Conservation (phyloP, 2,797 vertebrate species). For the Thunnus albacares region DNA sequence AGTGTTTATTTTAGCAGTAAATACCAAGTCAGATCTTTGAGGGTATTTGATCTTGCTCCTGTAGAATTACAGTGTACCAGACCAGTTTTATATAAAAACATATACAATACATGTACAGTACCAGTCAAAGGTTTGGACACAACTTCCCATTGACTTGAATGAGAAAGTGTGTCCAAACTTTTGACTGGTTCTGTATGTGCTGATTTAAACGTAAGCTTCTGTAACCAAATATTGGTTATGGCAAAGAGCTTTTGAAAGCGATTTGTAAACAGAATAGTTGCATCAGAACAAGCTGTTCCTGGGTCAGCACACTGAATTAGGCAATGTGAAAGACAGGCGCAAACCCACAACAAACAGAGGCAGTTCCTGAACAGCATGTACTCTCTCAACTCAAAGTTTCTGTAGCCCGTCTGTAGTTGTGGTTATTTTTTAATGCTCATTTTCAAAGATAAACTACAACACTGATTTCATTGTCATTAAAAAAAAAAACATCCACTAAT, state of each 20-base stretch:
- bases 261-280: slow-evolving; percentile 37
- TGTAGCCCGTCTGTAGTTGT: background rate
- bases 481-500: background rate
- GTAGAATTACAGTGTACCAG: background rate
- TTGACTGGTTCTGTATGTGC: background rate
- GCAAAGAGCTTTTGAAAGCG: slow-evolving; percentile 16
- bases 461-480: background rate
- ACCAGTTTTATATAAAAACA: background rate
- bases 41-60: background rate
- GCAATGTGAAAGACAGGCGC: slow-evolving; percentile 25
- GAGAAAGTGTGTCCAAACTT: no score
- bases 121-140: background rate
- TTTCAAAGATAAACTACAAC: background rate
- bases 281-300: slow-evolving; percentile 40
- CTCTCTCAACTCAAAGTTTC: slow-evolving; percentile 24
- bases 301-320: slow-evolving; percentile 36
- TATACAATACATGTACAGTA: background rate
- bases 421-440: slow-evolving; percentile 3
- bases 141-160: background rate
- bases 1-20: background rate
- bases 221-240: slow-evolving; percentile 10
- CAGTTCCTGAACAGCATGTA: slow-evolving; percentile 37
- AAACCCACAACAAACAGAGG: slow-evolving; percentile 38
- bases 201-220: slow-evolving; percentile 5
- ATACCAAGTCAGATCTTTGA: background rate